Base-by-base conservation (phyloP, 1,140 invertebrate genomes). In the Drosophila biarmipes region DNA sequence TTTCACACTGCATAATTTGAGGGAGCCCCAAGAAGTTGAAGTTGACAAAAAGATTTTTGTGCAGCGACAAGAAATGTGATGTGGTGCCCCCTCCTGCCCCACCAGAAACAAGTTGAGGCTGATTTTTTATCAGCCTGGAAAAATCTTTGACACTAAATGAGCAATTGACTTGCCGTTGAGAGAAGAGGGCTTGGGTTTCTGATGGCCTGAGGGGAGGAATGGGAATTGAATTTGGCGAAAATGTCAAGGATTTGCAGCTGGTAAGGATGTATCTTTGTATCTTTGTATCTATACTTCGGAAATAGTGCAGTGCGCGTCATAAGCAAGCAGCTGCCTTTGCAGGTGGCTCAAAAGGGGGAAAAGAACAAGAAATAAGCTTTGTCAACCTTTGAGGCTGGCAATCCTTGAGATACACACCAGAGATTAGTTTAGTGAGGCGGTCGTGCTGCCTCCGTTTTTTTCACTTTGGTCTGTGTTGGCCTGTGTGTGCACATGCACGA, bases 141-240 rank as follows among this genome's bases (percentile, higher is more conserved):
- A 86, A 87, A 86, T 86, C 82, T 86, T 82, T 89, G 84, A 86
- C 84, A 82, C 82, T 86, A 86, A 86, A 86, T 86, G 84, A 86
- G 82, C 82, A 86, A 86, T 86, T 87, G 82, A 86, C 82, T 86
- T 82, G 81, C 82, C 59, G 78, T 66, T 43, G 40, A 43, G 40
- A 43, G 40, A 64, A 37, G 61, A 46, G 49, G 35, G 53, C 27
- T 40, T 29, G 49, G 43, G 42, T 59, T 42, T 46, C 34, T 49
- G 55, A 49, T 38, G 10, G 14, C 11, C 11, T 7, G 7, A 37
- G 14, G 11, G 43, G n/a, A 34, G 6, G 17, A 11, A 38, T 72
- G 19, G 19, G 1, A 6, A 31, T 8, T 31, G 29, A 14, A 11
- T 62, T 40, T 37, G 52, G 45, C 37, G 52, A 75, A 66, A 75